Conservation (phyloP, 1,140 invertebrate species). For the Papilio polytes region DNA sequence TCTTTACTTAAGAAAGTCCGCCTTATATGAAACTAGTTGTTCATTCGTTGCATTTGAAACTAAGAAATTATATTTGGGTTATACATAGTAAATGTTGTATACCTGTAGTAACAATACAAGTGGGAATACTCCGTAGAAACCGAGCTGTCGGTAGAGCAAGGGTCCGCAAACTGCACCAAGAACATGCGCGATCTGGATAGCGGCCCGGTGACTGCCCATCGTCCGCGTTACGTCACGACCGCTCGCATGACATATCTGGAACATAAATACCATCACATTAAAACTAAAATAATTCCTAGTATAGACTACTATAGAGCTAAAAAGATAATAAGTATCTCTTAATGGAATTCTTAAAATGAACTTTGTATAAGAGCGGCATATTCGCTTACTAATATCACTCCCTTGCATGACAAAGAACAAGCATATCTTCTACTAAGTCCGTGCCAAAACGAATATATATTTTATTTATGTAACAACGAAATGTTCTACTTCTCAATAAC, state of each 20-base stretch:
- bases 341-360: no score
- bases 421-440: no score
- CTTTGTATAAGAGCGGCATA: no score
- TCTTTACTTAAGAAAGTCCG: background rate
- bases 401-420: background rate
- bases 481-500: background rate
- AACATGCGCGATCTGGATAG: conserved; percentile 75
- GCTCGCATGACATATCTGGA: conserved; percentile 77
- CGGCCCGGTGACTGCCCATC: conserved; percentile 78
- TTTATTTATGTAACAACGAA: background rate
- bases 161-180: conserved; percentile 73
- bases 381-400: no score
- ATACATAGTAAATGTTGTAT: conserved; percentile 37
- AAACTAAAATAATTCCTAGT: background rate
- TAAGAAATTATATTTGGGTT: background rate
- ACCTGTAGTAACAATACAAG: conserved; percentile 80
- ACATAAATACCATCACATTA: conserved; percentile 22
- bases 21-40: background rate
- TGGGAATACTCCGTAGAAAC: conserved; percentile 81
- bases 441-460: background rate
- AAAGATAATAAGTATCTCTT: no score
- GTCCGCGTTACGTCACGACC: conserved; percentile 76
- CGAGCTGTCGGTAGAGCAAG: conserved; percentile 69
- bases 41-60: background rate
- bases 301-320: no score